Evolutionary conservation across 2,113 vertebrate species (phyloP).

Genomic region (Sinocyclocheilus maitianheensis): DNA sequence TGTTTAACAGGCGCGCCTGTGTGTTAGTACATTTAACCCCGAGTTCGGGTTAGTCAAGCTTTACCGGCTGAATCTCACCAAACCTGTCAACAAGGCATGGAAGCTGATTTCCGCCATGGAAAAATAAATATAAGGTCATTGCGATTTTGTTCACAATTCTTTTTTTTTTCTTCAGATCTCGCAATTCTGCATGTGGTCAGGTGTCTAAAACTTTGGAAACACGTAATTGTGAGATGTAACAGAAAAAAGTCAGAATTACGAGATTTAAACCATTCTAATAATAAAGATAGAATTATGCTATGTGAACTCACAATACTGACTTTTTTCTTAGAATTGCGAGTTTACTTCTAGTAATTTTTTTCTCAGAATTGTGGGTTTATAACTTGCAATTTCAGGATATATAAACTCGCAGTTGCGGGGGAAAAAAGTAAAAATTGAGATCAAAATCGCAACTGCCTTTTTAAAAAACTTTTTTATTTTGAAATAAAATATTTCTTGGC

Average conservation of each 20-base stretch:
- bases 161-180: too few species aligned
- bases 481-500: not conserved
- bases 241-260: too few species aligned
- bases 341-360: too few species aligned
- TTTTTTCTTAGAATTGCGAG: not conserved
- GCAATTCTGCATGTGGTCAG: too few species aligned
- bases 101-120: not conserved
- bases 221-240: too few species aligned
- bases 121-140: not conserved
- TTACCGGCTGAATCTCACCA: not conserved
- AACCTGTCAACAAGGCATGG: not conserved
- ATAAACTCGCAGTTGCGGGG: too few species aligned
- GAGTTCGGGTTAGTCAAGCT: not conserved
- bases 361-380: not conserved
- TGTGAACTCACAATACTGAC: not conserved
- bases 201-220: too few species aligned
- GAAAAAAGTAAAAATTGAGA: too few species aligned
- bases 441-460: too few species aligned
- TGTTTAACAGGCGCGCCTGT: slow-evolving; percentile 7
- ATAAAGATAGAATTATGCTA: not conserved
- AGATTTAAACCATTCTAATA: too few species aligned
- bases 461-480: too few species aligned
- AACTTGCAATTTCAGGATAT: too few species aligned
- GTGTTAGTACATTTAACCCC: not conserved
- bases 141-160: not conserved